Evolutionary conservation across 2,888 invertebrate genomes (phyloP).

Genomic region (Caenorhabditis afra): DNA sequence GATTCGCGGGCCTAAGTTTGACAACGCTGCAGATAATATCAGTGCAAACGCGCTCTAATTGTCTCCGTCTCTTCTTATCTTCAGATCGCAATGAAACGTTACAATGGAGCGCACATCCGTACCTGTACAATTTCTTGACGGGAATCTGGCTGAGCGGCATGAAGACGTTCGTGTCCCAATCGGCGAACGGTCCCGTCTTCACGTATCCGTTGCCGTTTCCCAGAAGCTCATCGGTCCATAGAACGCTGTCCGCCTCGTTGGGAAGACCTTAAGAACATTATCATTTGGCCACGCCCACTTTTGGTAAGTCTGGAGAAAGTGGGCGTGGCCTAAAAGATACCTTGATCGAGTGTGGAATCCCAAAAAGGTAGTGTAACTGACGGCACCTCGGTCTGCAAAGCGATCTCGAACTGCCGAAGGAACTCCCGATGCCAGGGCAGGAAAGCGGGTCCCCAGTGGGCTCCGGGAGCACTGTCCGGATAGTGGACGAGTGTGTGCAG

Average conservation of each 20-base stretch:
- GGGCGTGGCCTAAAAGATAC: too few relatives aligned
- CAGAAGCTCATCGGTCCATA: slow-evolving; percentile 78
- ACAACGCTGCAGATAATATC: too few relatives aligned
- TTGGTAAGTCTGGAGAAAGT: too few relatives aligned
- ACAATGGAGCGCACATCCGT: too few relatives aligned
- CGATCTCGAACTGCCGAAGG: slow-evolving; percentile 78
- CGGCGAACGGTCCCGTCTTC: slow-evolving; percentile 74
- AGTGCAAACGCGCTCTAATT: too few relatives aligned
- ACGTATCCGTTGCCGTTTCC: slow-evolving; percentile 79
- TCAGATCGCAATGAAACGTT: too few relatives aligned
- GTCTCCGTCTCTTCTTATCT: too few relatives aligned
- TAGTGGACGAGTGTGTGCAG: slow-evolving; percentile 78
- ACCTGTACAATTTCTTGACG: slow-evolving; percentile 78
- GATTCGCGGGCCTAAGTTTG: too few relatives aligned
- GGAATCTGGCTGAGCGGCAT: slow-evolving; percentile 79
- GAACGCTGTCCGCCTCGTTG: slow-evolving; percentile 76
- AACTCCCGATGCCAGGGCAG: slow-evolving; percentile 80
- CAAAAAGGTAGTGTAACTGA: slow-evolving; percentile 77
- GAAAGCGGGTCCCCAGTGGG: slow-evolving; percentile 77
- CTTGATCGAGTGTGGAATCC: slow-evolving; percentile 79
- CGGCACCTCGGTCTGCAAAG: slow-evolving; percentile 76
- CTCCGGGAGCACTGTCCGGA: slow-evolving; percentile 77
- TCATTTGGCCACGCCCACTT: background rate
- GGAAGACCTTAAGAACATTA: slow-evolving; percentile 75
- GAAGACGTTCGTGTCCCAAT: slow-evolving; percentile 79